phyloP scores from a whole-genome alignment of 2,888 invertebrate genomes.

The Tenthredo mesomela region DNA sequence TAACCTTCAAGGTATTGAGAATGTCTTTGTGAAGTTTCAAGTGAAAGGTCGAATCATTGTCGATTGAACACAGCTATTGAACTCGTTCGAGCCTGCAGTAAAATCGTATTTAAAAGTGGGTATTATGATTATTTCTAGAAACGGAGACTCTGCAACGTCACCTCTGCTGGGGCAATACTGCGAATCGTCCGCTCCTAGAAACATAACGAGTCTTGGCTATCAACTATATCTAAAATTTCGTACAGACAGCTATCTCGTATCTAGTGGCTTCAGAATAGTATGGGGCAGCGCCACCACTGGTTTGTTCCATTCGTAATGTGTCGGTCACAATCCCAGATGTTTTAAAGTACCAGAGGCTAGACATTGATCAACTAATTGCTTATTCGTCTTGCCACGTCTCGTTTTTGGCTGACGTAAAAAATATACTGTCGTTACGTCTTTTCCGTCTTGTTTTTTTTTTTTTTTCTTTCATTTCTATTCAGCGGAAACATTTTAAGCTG shows the following conservation, averaged over 20 bases:
- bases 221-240: background rate
- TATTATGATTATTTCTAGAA: slow-evolving; percentile 79
- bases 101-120: background rate
- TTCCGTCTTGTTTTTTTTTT: background rate
- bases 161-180: slow-evolving; percentile 76
- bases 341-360: background rate
- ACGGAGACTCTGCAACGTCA: slow-evolving; percentile 86
- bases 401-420: background rate
- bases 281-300: slow-evolving; percentile 6
- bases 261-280: background rate
- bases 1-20: too few relatives aligned
- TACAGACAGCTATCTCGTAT: background rate
- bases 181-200: background rate
- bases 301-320: background rate
- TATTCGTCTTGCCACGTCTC: background rate
- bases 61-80: background rate
- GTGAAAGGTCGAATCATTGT: too few relatives aligned
- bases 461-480: background rate
- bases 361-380: background rate
- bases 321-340: background rate
- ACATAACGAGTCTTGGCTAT: background rate
- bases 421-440: background rate
- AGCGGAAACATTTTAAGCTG: background rate
- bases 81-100: background rate
- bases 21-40: too few relatives aligned